Evolutionary conservation across 2,797 vertebrate genomes (phyloP), one percentile per base, ranked within the genome.

Genomic region (Sitta carolinensis): DNA sequence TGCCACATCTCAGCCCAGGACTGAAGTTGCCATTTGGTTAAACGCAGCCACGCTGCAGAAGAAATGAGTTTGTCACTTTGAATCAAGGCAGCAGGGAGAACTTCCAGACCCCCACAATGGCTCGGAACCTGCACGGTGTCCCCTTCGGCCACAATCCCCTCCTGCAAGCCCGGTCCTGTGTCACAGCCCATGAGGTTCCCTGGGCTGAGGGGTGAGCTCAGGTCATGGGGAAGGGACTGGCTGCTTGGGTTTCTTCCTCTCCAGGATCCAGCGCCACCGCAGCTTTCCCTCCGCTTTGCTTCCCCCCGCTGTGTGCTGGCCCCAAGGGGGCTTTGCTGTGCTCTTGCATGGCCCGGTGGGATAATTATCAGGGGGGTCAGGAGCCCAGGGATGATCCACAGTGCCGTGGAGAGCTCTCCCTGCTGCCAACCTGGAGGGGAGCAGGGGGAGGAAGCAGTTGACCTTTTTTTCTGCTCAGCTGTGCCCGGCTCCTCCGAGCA

Each of bases 401-500:
- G 62, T 62, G 72, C 48, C 0, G 0, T 1, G 6, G 50, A 94
- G n/a, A 66, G 40, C 62, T 81, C 43, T 80, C 25, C 32, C 40
- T 3, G 18, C 30, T 67, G 54, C 80, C 94, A 92, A 7, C 90
- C 84, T 87, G 75, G 43, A 95, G 86, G 80, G 59, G 19, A 84
- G 51, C 0, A 0, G 8, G 2, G 34, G n/a, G 19, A 61, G 52
- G 74, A 66, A 74, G 55, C 11, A 11, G 26, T 22, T 95, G 84
- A 89, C 84, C 63, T 93, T 89, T 92, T 72, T 45, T 67, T 58
- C 80, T 88, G 40, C 74, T 89, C 17, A 20, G n/a, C 50, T 89
- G 64, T 77, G 61, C 52, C 0, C 0, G 17, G 29, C 19, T 73
- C n/a, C 13, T 67, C 57, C 0, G 26, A 95, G 72, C 80, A 84